Evolutionary conservation across 1,140 invertebrate species (phyloP), one percentile per base, ranked within the genome.

Genomic region (Gonioctena quinquepunctata): DNA sequence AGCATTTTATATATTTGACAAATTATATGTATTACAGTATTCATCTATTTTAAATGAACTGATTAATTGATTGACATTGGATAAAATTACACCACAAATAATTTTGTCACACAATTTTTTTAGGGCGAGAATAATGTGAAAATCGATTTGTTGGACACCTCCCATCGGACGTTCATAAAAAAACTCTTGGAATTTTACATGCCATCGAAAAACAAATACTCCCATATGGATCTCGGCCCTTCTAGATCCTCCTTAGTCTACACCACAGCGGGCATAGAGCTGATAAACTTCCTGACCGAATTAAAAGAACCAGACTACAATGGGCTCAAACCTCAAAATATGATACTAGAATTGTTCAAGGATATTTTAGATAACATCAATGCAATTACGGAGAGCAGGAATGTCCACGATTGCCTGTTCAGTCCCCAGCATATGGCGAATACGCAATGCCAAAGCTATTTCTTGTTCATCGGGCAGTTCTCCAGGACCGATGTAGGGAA

Each of bases 361-460:
- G 96, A 97, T 78, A 90, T 99, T 13, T 89, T 89, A 33, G 84
- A 86, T 1, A 92, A 95, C 80, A 86, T 98, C 26, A 84, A 88
- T 25, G 88, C 91, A 18, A 92, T 97, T 26, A 88, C 88, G 23
- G 89, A 87, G 7, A 87, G 91, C 13, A 88, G 89, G 76, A 91
- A 92, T 67, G 91, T 93, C 0, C 92, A 95, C 77, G 94, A 97
- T 80, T 94, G 93, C 73, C 84, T 96, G 0, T 93, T 98, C 70
- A 96, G 94, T 82, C 95, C 95, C 0, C 89, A 92, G 68, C 92
- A 94, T 80, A 90, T 98, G 85, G 88, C 90, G 59, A 94, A 91
- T 71, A 96, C 94, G 3, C 92, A 95, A 80, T 94, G 93, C 81
- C 95, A 97, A 82, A 92, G 93, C 82, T 98, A 98, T 85, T 99